Evolutionary conservation across 2,888 invertebrate species (phyloP), one percentile per base, ranked within the genome.

Genomic region (Bibio marci): DNA sequence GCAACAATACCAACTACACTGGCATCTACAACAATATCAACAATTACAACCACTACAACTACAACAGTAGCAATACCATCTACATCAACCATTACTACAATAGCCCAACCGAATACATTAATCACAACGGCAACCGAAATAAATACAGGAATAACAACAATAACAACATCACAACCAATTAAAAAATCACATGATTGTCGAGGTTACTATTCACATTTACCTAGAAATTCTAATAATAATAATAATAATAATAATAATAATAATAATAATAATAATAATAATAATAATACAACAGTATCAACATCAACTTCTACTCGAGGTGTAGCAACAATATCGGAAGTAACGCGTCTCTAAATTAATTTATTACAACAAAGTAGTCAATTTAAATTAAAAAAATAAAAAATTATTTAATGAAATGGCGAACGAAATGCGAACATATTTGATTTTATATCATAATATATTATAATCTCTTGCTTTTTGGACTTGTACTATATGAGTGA

Each of bases 271-370:
- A 40, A 30, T 10, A 39, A 42, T 14, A 39, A 40, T 34, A 22
- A 4, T 6, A 22, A 22, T 22, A 22, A 4, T 6, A 22, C 8
- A 8, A 22, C 22, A 4, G 22, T 22, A 22, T 22, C 22, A 22
- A 22, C 22, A 8, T 4, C 22, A 22, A 22, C 22, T 6, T 22
- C 8, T 6, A 48, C 48, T 2, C 45, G 51, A 27, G 54, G 52
- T 49, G 71, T 54, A 55, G 68, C 63, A 52, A 74, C 63, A 7
- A 76, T 73, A 54, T 76, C 78, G 39, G 77, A 78, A 63, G 74
- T 77, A 48, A 79, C 79, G 41, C 69, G 78, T 49, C 65, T 79
- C 52, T 78, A 71, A 67, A 34, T 44, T 41, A 28, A 28, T 7
- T 28, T 7, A 28, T 4, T 28, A 26, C 12, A 34, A 35, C 12